These are phyloP conservation scores for Ctena decussata DNA, from an alignment of 2,888 invertebrate genomes.

Conservation along the genomic window DNA sequence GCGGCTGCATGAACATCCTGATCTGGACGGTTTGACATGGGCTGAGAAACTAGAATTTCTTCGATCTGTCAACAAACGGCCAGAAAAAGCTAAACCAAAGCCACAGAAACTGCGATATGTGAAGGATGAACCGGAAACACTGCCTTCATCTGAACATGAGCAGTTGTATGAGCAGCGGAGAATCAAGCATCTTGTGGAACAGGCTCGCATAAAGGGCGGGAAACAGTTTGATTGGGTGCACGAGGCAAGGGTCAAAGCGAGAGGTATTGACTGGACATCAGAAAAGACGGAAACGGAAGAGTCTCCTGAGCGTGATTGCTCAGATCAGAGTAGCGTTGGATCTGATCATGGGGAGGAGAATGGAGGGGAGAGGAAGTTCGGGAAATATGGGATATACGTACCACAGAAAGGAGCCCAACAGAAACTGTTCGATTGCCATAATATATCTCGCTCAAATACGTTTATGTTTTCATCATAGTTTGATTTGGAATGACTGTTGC, in stretches of 20 bases:
- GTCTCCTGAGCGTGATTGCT: background rate
- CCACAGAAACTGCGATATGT: conserved; percentile 65
- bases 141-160: conserved; percentile 59
- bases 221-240: conserved; percentile 71
- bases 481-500: background rate
- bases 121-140: conserved; percentile 50
- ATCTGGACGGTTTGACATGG: conserved; percentile 68
- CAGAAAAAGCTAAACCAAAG: conserved; percentile 61
- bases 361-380: conserved; percentile 23
- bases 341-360: background rate
- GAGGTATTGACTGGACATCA: conserved; percentile 51
- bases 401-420: conserved; percentile 27
- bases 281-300: background rate
- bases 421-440: conserved; percentile 43
- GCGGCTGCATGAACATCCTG: conserved; percentile 41
- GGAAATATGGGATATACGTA: conserved; percentile 57
- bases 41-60: conserved; percentile 70
- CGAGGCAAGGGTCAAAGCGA: conserved; percentile 52
- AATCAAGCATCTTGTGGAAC: conserved; percentile 72
- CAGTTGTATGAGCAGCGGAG: conserved; percentile 72
- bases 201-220: conserved; percentile 71
- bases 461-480: conserved; percentile 30
- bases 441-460: conserved; percentile 47
- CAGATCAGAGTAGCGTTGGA: background rate
- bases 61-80: conserved; percentile 69